A percentile compares a stretch with the other conserved stretches of the same genome.
Conservation (phyloP, 2,888 invertebrate genomes). For the Subacronicta megacephala region DNA sequence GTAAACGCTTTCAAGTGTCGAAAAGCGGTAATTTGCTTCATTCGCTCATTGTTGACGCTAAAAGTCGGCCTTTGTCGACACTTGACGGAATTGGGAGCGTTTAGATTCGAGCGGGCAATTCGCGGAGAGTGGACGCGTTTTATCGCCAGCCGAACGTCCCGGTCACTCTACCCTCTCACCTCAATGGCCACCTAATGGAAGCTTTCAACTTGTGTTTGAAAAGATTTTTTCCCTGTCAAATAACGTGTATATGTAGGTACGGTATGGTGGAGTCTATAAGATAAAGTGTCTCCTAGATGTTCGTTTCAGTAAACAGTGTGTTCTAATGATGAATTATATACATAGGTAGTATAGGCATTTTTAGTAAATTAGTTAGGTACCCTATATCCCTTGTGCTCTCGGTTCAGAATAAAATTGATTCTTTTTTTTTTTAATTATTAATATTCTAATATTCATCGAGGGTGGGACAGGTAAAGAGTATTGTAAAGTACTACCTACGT, state of each 20-base stretch:
- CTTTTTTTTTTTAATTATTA: no score
- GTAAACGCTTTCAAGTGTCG: constrained; percentile 85
- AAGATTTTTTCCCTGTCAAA: constrained; percentile 62
- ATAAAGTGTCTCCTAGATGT: neutral
- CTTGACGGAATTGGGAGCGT: constrained; percentile 87
- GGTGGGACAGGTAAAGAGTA: no score
- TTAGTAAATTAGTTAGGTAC: no score
- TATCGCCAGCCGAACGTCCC: constrained; percentile 63
- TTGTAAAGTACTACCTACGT: no score
- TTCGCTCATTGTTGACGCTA: constrained; percentile 86
- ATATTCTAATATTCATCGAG: no score
- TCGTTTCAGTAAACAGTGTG: no score
- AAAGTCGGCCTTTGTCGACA: constrained; percentile 88
- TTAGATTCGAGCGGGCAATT: constrained; percentile 87
- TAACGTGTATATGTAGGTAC: constrained; percentile 45
- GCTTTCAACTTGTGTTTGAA: constrained; percentile 67
- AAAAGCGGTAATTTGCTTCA: constrained; percentile 88
- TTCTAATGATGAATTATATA: no score
- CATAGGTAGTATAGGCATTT: no score
- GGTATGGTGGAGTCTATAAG: neutral
- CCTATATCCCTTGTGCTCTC: no score
- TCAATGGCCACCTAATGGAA: constrained; percentile 75
- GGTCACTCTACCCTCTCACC: constrained; percentile 68
- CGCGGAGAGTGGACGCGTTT: constrained; percentile 81
- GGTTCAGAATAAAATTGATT: no score